These are phyloP conservation scores for Eunapius fragilis DNA, from an alignment of 37 sponge, comb jelly and placozoan genomes.

Conservation along the genomic window DNA sequence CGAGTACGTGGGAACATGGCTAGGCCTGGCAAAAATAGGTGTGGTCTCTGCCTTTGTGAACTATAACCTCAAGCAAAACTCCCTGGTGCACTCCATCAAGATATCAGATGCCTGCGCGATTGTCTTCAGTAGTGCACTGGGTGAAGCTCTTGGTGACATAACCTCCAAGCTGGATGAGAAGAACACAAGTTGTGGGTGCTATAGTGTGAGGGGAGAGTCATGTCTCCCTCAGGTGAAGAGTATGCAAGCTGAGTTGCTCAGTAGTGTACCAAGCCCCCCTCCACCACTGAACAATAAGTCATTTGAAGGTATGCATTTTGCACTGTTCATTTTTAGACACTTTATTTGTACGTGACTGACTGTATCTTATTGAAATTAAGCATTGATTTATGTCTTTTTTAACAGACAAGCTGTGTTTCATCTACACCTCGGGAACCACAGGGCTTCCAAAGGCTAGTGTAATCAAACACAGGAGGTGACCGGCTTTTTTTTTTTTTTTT, in stretches of 20 bases:
- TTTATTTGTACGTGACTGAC: neutral
- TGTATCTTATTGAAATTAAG: neutral
- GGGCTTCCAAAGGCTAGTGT: conserved; percentile 81
- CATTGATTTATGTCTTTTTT: neutral
- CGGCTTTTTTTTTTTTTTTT: too few relatives aligned
- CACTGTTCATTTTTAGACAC: neutral
- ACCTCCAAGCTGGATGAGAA: conserved; percentile 1
- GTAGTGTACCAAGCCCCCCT: neutral
- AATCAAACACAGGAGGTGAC: conserved; percentile 20
- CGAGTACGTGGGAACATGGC: conserved; percentile 69
- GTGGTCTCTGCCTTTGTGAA: conserved; percentile 72
- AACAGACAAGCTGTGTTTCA: conserved; percentile 61
- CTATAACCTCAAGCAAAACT: conserved; percentile 64
- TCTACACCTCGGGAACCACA: conserved; percentile 91
- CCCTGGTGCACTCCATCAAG: conserved; percentile 67
- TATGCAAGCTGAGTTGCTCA: neutral
- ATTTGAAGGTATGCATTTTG: neutral
- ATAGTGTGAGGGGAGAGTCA: neutral
- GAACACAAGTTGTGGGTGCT: neutral
- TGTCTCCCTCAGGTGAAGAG: neutral
- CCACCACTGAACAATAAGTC: neutral
- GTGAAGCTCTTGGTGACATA: neutral
- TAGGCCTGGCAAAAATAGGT: conserved; percentile 70
- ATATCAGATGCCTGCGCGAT: conserved; percentile 49
- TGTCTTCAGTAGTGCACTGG: conserved; percentile 4